Base-by-base conservation (phyloP, 2,888 invertebrate species). In the Macrophya annulata region DNA sequence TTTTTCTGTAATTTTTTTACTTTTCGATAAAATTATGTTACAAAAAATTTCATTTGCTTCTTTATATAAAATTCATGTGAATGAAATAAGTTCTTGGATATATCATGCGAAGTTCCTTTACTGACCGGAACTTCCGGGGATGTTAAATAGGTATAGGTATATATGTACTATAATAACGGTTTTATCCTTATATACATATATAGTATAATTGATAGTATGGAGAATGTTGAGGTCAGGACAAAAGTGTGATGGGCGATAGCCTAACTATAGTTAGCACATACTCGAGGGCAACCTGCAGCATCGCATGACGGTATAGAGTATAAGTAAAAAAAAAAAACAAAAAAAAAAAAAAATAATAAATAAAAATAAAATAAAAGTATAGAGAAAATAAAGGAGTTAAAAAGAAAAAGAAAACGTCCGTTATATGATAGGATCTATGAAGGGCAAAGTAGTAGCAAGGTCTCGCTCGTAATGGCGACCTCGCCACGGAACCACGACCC, bases 361-460 rank as follows among this genome's bases (percentile, higher is more conserved):
- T 3, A 4, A 48, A 48, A 48, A 48, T 31, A 31, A 31, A 31
- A 31, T 31, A 31, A 31, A 31, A 31, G 1, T n/a, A n/a, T n/a
- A n/a, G n/a, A n/a, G n/a, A n/a, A 31, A 31, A 31, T 31, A 31
- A 31, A 31, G 31, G 31, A 31, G 31, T 31, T 31, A 31, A 31
- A 31, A 3, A 9, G 48, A 12, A 48, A 9, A 12, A 12, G 48
- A 31, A 91, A 90, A 91, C 89, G 86, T 85, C 87, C 87, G 88
- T 88, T 89, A 74, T 76, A 59, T 21, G 79, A 55, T 77, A 77
- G 51, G n/a, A 77, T 55, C 77, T 77, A 51, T 37, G 77, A 87
- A 86, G 87, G 88, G 88, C 86, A 87, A 89, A 90, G 89, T 89
- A 89, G 88, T 89, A 77, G 89, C 91, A 91, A 91, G 92, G 92